Conservation (phyloP, 2,113 vertebrate species). For the Semicossyphus pulcher region DNA sequence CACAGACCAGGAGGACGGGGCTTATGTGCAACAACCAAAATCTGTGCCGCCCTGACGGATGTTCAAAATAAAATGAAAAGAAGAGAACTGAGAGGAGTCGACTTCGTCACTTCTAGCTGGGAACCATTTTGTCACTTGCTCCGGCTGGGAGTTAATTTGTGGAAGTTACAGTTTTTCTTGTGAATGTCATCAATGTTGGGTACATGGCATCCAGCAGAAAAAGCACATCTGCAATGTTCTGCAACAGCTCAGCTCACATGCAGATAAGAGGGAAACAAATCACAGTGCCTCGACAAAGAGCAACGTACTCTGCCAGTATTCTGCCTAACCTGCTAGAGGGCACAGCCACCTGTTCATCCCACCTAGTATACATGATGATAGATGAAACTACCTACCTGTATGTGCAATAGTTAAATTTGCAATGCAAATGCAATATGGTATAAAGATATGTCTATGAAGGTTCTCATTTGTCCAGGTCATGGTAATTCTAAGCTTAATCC, state of each 20-base stretch:
- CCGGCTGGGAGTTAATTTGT: conserved; percentile 12
- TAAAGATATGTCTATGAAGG: too few species aligned
- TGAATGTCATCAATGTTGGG: conserved; percentile 23
- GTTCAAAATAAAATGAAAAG: conserved; percentile 53
- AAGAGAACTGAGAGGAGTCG: conserved; percentile 24
- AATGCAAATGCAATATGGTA: too few species aligned
- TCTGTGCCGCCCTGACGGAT: conserved; percentile 51
- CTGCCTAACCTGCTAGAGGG: neutral
- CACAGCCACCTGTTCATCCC: too few species aligned
- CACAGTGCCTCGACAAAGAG: neutral
- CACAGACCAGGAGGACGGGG: conserved; percentile 55
- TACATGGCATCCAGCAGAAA: conserved; percentile 13
- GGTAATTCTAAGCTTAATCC: too few species aligned
- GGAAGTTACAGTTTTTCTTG: conserved; percentile 16
- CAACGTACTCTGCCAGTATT: neutral
- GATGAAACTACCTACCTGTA: too few species aligned
- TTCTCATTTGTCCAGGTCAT: too few species aligned
- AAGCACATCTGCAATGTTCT: conserved; percentile 2
- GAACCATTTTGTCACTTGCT: conserved; percentile 32
- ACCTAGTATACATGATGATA: too few species aligned
- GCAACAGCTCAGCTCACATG: conserved; percentile 14
- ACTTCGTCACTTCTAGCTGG: conserved; percentile 11
- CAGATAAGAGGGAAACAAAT: conserved; percentile 20
- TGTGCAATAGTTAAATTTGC: too few species aligned
- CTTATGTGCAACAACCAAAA: conserved; percentile 64